Evolutionary conservation across 2,888 invertebrate genomes (phyloP).

Genomic region (Drosophila hawaiiensis): DNA sequence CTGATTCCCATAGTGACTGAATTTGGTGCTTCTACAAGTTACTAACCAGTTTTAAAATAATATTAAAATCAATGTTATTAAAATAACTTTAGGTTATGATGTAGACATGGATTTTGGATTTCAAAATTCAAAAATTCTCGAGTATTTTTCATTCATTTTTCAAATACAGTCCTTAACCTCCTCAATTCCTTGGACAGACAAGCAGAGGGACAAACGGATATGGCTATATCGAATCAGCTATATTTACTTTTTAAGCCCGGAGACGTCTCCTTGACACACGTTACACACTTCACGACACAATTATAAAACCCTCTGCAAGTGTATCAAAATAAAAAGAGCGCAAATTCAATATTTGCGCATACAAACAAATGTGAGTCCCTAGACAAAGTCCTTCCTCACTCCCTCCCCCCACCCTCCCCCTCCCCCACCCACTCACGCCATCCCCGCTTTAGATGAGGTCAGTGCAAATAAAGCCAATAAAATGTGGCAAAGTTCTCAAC

Average conservation of each 20-base stretch:
- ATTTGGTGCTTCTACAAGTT: not conserved
- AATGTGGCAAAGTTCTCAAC: conserved; percentile 59
- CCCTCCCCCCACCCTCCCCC: not conserved
- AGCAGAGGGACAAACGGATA: not conserved
- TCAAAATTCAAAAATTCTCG: not conserved
- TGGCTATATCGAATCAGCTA: not conserved
- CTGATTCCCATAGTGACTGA: no score
- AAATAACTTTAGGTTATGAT: not conserved
- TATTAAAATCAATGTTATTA: no score
- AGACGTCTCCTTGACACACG: not conserved
- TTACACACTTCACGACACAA: not conserved
- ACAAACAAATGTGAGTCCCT: conserved; percentile 62
- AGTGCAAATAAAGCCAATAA: conserved; percentile 63
- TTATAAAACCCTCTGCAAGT: not conserved
- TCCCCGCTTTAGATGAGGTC: conserved; percentile 44
- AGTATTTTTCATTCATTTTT: not conserved
- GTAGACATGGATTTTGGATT: not conserved
- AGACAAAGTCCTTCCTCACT: conserved; percentile 63
- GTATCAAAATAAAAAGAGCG: conserved; percentile 46
- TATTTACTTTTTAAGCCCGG: not conserved
- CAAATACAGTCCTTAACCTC: not conserved
- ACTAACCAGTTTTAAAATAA: no score
- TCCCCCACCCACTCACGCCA: not conserved
- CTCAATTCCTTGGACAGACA: not conserved
- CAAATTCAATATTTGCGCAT: conserved; percentile 74